Evolutionary conservation across 92 coral and sea anemone species (phyloP).

Genomic region (Umimayanthus chanpuru): DNA sequence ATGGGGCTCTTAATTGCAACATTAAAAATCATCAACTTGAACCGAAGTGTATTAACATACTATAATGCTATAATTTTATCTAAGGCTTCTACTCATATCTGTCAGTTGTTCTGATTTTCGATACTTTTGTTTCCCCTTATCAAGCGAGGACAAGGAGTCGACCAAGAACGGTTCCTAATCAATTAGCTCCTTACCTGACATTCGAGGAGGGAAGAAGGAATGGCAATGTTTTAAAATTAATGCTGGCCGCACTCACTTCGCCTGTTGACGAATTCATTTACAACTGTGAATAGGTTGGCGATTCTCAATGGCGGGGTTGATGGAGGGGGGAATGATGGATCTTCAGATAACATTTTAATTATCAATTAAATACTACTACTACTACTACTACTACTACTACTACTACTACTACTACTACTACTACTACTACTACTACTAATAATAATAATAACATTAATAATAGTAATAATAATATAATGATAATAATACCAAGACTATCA

Average conservation of each 20-base stretch:
- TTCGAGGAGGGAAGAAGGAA: slow-evolving; percentile 82
- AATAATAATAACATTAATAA: no score
- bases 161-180: background rate
- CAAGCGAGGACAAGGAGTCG: background rate
- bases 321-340: no score
- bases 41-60: background rate
- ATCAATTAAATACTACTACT: no score
- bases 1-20: no score
- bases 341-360: no score
- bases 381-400: no score
- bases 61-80: no score
- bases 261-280: slow-evolving; percentile 41
- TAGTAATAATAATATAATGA: no score
- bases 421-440: no score
- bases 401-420: no score
- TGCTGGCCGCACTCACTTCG: slow-evolving; percentile 84
- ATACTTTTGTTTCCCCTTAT: no score
- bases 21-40: background rate
- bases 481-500: no score
- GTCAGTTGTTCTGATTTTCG: background rate
- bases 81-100: background rate
- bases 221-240: slow-evolving; percentile 89
- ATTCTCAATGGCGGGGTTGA: background rate
- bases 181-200: slow-evolving; percentile 58
- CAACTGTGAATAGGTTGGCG: background rate